Percentiles rank a stretch among this genome's conserved stretches.
Conservation (phyloP, 2,888 invertebrate genomes). For the Pristionchus exspectatus region DNA sequence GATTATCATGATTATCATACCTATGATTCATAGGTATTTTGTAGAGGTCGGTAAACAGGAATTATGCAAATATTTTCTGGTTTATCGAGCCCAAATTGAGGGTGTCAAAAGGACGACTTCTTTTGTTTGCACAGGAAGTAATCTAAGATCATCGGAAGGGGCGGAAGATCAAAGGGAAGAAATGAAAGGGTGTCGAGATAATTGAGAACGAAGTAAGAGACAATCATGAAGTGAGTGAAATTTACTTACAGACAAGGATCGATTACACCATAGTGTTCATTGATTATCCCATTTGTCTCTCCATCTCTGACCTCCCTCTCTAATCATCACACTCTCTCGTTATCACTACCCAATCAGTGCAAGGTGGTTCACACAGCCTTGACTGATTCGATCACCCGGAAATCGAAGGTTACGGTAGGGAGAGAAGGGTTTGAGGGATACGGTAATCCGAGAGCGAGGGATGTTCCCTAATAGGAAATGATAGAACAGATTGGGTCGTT, state of each 20-base stretch:
- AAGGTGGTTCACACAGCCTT: constrained; percentile 38
- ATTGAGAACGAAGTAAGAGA: not conserved
- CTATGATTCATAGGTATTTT: too few species aligned
- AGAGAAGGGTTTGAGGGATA: not conserved
- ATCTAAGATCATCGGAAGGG: not conserved
- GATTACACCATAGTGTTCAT: not conserved
- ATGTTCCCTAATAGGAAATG: not conserved
- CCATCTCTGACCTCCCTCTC: constrained; percentile 30
- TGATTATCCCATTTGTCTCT: not conserved
- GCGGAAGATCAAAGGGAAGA: constrained; percentile 14
- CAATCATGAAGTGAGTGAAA: not conserved
- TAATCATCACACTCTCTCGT: constrained; percentile 33
- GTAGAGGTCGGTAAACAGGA: too few species aligned
- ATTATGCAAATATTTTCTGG: too few species aligned
- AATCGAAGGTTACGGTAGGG: constrained; percentile 35
- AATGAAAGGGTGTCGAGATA: not conserved
- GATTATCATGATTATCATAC: too few species aligned
- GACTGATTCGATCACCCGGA: constrained; percentile 23
- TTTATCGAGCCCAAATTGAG: too few species aligned
- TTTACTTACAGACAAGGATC: not conserved
- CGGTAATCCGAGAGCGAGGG: not conserved
- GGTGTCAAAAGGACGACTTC: not conserved
- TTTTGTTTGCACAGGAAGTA: not conserved
- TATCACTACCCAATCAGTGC: constrained; percentile 12
- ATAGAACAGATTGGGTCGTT: constrained; percentile 44